Percentiles rank a stretch among this genome's conserved stretches.
Evolutionary conservation across 2,888 invertebrate species (phyloP).

Genomic region (Diploptera punctata): DNA sequence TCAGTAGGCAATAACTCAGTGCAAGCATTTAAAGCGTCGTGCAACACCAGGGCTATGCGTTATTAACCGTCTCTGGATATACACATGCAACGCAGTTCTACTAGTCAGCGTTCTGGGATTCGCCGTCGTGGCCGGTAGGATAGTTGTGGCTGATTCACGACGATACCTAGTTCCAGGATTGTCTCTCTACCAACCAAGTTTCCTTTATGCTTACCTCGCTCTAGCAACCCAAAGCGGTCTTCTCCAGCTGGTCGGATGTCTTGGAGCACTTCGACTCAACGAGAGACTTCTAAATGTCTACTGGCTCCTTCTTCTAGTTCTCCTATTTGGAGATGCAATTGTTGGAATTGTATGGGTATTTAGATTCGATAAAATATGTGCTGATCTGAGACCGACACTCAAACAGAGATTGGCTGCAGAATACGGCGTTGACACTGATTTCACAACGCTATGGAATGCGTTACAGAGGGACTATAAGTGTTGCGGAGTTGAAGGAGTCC

Average conservation of each 20-base stretch:
- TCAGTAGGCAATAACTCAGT: neutral
- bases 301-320: conserved; percentile 78
- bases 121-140: conserved; percentile 71
- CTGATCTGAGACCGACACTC: conserved; percentile 73
- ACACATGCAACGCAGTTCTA: conserved; percentile 89
- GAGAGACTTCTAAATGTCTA: conserved; percentile 83
- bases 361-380: conserved; percentile 75
- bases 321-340: conserved; percentile 83
- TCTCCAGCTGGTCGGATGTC: conserved; percentile 78
- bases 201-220: conserved; percentile 85
- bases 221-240: conserved; percentile 73
- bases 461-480: conserved; percentile 77
- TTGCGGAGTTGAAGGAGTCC: conserved; percentile 76
- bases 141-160: conserved; percentile 53
- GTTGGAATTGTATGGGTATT: conserved; percentile 88
- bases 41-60: conserved; percentile 63
- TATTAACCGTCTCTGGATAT: conserved; percentile 92
- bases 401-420: conserved; percentile 67
- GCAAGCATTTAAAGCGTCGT: conserved; percentile 15
- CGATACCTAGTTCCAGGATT: conserved; percentile 73
- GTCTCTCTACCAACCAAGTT: conserved; percentile 78
- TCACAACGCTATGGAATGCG: conserved; percentile 79
- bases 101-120: conserved; percentile 83
- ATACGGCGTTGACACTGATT: conserved; percentile 74
- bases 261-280: conserved; percentile 80